Evolutionary conservation across 2,888 invertebrate species (phyloP).

Genomic region (Drosophila merina): DNA sequence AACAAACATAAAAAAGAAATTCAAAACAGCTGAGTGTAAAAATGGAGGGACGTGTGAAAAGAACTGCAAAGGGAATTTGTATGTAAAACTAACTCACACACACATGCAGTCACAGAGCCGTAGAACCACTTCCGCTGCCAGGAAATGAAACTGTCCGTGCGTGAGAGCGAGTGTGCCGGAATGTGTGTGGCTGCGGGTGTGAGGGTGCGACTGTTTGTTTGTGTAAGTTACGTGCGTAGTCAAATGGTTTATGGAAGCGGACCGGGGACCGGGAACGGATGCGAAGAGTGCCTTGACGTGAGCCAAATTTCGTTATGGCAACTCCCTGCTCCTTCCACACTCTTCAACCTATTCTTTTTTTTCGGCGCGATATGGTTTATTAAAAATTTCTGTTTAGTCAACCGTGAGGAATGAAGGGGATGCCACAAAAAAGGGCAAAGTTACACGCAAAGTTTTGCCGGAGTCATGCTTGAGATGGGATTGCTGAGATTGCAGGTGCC

Average conservation of each 20-base stretch:
- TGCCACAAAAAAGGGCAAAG: slow-evolving; percentile 5
- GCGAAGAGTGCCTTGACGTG: not conserved
- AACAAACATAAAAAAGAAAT: slow-evolving; percentile 41
- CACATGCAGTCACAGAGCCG: slow-evolving; percentile 1
- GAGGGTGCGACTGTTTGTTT: slow-evolving; percentile 18
- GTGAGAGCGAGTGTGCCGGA: slow-evolving; percentile 9
- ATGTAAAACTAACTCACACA: slow-evolving; percentile 24
- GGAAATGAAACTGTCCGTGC: slow-evolving; percentile 50
- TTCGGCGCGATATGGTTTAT: slow-evolving; percentile 27
- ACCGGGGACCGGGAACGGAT: not conserved
- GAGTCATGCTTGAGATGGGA: slow-evolving; percentile 4
- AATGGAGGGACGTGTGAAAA: slow-evolving; percentile 30
- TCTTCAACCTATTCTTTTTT: not conserved
- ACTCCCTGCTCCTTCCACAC: not conserved
- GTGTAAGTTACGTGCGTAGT: slow-evolving; percentile 38
- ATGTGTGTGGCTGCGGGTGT: slow-evolving; percentile 7
- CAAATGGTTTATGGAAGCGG: slow-evolving; percentile 16
- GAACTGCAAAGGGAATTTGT: slow-evolving; percentile 30
- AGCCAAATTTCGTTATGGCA: slow-evolving; percentile 11
- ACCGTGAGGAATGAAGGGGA: slow-evolving; percentile 8
- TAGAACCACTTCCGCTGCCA: slow-evolving; percentile 34
- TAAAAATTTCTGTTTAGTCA: slow-evolving; percentile 28
- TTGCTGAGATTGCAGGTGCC: slow-evolving; percentile 11
- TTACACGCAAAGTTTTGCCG: not conserved
- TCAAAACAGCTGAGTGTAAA: slow-evolving; percentile 37